Percentiles rank a stretch among this genome's conserved stretches.
Conservation (phyloP, 1,140 invertebrate species). For the Drosophila baimaii region DNA sequence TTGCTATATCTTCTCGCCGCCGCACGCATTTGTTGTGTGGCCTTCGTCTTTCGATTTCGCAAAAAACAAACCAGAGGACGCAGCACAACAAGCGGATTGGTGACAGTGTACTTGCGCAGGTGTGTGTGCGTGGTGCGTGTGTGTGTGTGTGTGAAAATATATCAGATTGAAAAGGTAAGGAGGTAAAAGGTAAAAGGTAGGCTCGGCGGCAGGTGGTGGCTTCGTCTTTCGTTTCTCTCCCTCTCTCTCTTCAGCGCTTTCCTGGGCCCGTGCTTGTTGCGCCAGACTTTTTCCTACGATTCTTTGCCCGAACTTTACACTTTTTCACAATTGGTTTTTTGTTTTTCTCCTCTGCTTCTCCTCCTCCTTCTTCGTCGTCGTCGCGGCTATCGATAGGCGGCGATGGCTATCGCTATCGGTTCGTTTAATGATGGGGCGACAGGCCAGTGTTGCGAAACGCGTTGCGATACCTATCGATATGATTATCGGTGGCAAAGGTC, state of each 20-base stretch:
- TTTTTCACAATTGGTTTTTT: conserved; percentile 74
- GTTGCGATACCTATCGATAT: conserved; percentile 4
- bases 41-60: conserved; percentile 76
- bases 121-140: conserved; percentile 30
- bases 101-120: conserved; percentile 49
- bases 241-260: conserved; percentile 28
- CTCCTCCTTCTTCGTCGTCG: conserved; percentile 38
- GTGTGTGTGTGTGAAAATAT: conserved; percentile 31
- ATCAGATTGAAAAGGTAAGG: conserved; percentile 25
- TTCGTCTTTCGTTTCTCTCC: conserved; percentile 30
- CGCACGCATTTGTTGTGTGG: conserved; percentile 69
- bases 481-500: not conserved
- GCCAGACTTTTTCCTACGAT: conserved; percentile 15
- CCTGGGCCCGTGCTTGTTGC: conserved; percentile 3
- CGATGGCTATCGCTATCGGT: not conserved
- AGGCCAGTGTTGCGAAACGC: conserved; percentile 12
- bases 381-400: conserved; percentile 24
- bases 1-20: conserved; percentile 42
- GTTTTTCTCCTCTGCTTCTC: conserved; percentile 59
- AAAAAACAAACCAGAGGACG: conserved; percentile 43
- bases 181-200: conserved; percentile 27
- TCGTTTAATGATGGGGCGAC: not conserved
- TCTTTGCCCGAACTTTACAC: conserved; percentile 62
- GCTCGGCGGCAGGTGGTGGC: conserved; percentile 47
- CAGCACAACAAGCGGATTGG: conserved; percentile 11